phyloP scores from a whole-genome alignment of 2,113 vertebrate species.

The Catagonus wagneri region DNA sequence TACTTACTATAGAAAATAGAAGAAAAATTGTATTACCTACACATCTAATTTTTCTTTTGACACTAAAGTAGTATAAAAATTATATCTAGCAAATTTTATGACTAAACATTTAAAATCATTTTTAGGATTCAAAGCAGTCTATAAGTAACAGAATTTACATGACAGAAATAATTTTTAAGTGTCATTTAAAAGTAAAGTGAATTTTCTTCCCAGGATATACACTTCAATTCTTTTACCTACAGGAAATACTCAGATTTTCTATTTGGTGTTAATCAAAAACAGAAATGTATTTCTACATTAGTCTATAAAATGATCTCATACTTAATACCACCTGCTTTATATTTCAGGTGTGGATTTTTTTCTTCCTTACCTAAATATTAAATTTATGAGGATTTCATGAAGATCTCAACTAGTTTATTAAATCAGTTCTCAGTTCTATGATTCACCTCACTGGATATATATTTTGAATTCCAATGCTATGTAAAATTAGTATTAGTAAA shows the following conservation, averaged over 20 bases:
- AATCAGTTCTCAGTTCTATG: conserved; percentile 29
- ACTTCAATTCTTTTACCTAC: neutral
- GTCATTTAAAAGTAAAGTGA: conserved; percentile 23
- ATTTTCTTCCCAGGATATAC: conserved; percentile 23
- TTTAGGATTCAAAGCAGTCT: conserved; percentile 37
- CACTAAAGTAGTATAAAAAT: conserved; percentile 14
- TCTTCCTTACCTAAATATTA: conserved; percentile 43
- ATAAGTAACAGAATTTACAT: conserved; percentile 28
- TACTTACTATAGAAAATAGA: conserved; percentile 84
- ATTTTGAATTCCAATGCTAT: conserved; percentile 21
- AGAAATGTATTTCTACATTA: neutral
- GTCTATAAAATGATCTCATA: conserved; percentile 35
- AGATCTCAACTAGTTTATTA: conserved; percentile 37
- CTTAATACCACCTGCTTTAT: conserved; percentile 1
- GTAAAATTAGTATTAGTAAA: conserved; percentile 54
- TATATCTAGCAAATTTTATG: neutral
- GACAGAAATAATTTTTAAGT: conserved; percentile 26
- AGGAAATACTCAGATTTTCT: conserved; percentile 29
- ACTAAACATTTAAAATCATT: conserved; percentile 31
- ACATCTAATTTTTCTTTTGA: neutral
- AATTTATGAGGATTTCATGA: conserved; percentile 41
- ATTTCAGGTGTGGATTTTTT: conserved; percentile 31
- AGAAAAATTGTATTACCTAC: conserved; percentile 42
- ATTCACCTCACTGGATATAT: conserved; percentile 34
- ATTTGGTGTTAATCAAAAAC: neutral